These are phyloP conservation scores for Abramis brama DNA, from an alignment of 2,113 vertebrate species.

Conservation along the genomic window DNA sequence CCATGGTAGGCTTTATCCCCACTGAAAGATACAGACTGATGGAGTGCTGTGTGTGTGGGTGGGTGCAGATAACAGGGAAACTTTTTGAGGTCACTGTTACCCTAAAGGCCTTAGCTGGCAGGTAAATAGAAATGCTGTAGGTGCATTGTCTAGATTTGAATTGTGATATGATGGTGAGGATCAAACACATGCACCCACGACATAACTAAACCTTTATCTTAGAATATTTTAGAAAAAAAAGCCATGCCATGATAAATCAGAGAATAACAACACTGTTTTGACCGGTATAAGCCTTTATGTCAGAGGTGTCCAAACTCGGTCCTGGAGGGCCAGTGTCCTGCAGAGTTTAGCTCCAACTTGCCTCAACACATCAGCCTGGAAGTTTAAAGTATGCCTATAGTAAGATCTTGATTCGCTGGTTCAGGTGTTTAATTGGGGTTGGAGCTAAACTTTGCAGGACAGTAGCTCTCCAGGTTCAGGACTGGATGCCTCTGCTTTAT, in stretches of 20 bases:
- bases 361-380: too few relatives aligned
- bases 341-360: too few relatives aligned
- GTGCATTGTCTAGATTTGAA: not conserved
- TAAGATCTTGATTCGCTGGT: too few relatives aligned
- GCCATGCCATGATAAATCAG: not conserved
- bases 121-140: not conserved
- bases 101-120: conserved; percentile 25
- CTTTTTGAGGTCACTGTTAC: conserved; percentile 11
- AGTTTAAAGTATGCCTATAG: too few relatives aligned
- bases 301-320: too few relatives aligned
- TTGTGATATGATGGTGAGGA: not conserved
- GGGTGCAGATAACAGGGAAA: not conserved
- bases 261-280: not conserved
- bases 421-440: too few relatives aligned
- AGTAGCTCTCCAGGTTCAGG: too few relatives aligned
- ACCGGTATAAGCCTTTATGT: not conserved
- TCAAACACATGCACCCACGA: not conserved
- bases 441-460: too few relatives aligned
- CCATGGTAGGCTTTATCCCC: conserved; percentile 40
- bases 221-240: not conserved
- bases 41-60: conserved; percentile 20
- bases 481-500: not conserved
- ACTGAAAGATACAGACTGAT: conserved; percentile 58
- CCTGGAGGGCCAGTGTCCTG: too few relatives aligned
- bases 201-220: not conserved